These are phyloP conservation scores for Petrosia ficiformis DNA, from an alignment of 37 sponge, comb jelly and placozoan genomes.

Conservation along the genomic window DNA sequence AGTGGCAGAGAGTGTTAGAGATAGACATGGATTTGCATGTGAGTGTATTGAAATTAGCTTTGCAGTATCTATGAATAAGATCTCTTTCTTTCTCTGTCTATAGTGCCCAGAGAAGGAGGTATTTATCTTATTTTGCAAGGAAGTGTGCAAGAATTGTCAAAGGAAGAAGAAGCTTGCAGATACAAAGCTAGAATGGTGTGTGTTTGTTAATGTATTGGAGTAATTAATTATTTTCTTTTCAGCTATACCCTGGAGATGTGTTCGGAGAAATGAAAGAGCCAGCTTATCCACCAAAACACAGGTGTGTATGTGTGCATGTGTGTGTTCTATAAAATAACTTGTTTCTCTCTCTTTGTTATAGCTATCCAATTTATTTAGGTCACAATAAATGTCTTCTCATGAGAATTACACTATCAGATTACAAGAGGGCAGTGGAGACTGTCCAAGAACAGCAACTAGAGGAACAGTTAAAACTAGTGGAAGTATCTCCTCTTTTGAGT, in stretches of 20 bases:
- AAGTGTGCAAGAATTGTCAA: constrained; percentile 12
- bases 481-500: constrained; percentile 29
- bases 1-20: background rate
- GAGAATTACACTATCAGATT: constrained; percentile 31
- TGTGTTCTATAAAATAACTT: background rate
- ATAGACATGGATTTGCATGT: constrained; percentile 2
- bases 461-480: constrained; percentile 23
- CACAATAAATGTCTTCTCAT: constrained; percentile 18
- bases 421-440: constrained; percentile 31
- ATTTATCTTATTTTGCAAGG: constrained; percentile 50
- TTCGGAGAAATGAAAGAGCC: constrained; percentile 34
- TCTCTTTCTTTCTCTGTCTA: background rate
- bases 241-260: constrained; percentile 30
- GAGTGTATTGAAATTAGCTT: background rate
- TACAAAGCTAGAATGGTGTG: constrained; percentile 25
- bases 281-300: constrained; percentile 1
- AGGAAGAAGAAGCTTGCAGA: constrained; percentile 1
- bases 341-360: background rate
- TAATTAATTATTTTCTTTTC: background rate
- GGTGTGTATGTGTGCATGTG: background rate
- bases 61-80: background rate
- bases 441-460: background rate
- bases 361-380: constrained; percentile 26
- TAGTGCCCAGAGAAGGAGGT: constrained; percentile 48
- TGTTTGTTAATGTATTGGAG: background rate